phyloP scores from a whole-genome alignment of 2,888 invertebrate genomes.

The Xylota sylvarum region DNA sequence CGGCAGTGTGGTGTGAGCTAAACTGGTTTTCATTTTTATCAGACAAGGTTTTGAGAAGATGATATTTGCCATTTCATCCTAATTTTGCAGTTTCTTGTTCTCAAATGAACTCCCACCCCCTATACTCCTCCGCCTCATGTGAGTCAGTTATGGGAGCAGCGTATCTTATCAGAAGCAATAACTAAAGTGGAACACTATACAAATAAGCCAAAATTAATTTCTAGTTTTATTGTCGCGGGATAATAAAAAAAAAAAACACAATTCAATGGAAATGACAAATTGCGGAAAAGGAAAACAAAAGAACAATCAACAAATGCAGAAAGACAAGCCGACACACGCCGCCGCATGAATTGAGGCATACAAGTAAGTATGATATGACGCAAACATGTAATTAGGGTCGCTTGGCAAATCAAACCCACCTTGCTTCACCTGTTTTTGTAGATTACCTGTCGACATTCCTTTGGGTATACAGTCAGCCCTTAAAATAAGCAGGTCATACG shows the following conservation, averaged over 20 bases:
- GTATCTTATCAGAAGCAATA: slow-evolving; percentile 55
- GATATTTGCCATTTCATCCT: slow-evolving; percentile 33
- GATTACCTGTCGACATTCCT: slow-evolving; percentile 41
- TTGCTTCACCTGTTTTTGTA: slow-evolving; percentile 51
- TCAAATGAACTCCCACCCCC: neutral
- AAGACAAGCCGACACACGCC: neutral
- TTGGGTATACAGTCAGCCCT: slow-evolving; percentile 32
- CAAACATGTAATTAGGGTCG: slow-evolving; percentile 73
- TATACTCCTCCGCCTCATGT: neutral
- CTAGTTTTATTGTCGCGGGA: slow-evolving; percentile 32
- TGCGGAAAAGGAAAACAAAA: slow-evolving; percentile 57
- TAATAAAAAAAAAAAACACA: slow-evolving; percentile 22
- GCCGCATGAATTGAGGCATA: slow-evolving; percentile 13
- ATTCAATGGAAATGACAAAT: slow-evolving; percentile 63
- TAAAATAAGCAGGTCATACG: slow-evolving; percentile 6
- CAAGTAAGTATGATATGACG: slow-evolving; percentile 44
- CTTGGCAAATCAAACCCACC: slow-evolving; percentile 57
- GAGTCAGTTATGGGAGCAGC: slow-evolving; percentile 36
- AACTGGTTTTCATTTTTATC: slow-evolving; percentile 71
- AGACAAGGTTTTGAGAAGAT: slow-evolving; percentile 33
- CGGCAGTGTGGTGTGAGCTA: slow-evolving; percentile 43
- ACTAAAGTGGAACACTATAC: slow-evolving; percentile 56
- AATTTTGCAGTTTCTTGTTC: slow-evolving; percentile 8
- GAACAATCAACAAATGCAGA: slow-evolving; percentile 64
- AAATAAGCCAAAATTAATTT: slow-evolving; percentile 42